A percentile compares a stretch with the other conserved stretches of the same genome.
These are phyloP conservation scores for Sesamia inferens DNA, from an alignment of 2,888 invertebrate species.

Conservation along the genomic window DNA sequence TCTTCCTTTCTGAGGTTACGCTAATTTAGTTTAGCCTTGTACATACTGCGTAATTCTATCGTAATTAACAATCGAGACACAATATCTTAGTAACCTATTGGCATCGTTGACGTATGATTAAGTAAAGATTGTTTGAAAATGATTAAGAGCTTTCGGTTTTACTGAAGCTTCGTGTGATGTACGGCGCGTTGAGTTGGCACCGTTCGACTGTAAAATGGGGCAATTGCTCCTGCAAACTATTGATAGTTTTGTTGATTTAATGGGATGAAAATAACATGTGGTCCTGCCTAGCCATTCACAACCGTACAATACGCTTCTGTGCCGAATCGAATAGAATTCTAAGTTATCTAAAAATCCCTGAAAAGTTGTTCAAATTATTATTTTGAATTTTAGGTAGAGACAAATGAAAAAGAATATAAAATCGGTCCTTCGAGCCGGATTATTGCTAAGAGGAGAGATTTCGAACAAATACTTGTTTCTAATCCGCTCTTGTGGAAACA, in stretches of 20 bases:
- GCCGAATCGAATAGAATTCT: neutral
- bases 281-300: neutral
- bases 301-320: neutral
- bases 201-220: constrained; percentile 46
- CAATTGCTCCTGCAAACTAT: constrained; percentile 29
- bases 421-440: constrained; percentile 29
- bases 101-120: constrained; percentile 10
- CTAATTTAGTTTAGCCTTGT: neutral
- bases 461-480: neutral
- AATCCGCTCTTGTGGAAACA: too few relatives aligned
- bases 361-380: neutral
- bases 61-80: neutral
- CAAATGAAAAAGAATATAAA: neutral
- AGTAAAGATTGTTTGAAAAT: constrained; percentile 5
- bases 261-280: neutral
- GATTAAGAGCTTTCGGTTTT: constrained; percentile 37
- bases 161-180: constrained; percentile 25
- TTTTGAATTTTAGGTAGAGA: neutral
- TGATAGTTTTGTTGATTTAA: constrained; percentile 29
- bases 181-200: constrained; percentile 43
- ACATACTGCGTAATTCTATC: neutral
- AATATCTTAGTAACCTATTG: neutral
- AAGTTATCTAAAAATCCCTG: neutral
- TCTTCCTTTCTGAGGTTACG: neutral
- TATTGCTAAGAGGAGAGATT: neutral